phyloP scores from a whole-genome alignment of 2,888 invertebrate genomes.

The Ectemnius cavifrons region DNA sequence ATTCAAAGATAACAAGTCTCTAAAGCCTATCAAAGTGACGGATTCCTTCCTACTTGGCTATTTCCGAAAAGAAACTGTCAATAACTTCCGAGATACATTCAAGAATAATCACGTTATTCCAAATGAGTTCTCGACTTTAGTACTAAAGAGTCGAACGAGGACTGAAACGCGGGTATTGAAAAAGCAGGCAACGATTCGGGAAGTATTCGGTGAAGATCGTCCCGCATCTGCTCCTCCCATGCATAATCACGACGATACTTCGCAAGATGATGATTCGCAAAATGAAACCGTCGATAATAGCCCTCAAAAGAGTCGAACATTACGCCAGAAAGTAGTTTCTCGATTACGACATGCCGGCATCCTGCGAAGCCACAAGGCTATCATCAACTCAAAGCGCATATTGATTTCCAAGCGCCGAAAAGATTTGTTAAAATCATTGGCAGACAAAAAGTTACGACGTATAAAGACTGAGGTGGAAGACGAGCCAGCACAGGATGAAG shows the following conservation, averaged over 20 bases:
- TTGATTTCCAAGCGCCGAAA: slow-evolving; percentile 69
- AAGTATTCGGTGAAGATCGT: slow-evolving; percentile 89
- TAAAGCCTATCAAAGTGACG: slow-evolving; percentile 69
- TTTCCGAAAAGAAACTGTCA: slow-evolving; percentile 85
- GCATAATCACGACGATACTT: slow-evolving; percentile 79
- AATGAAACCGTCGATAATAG: slow-evolving; percentile 65
- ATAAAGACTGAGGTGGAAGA: slow-evolving; percentile 68
- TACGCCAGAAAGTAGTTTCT: slow-evolving; percentile 71
- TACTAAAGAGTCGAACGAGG: slow-evolving; percentile 86
- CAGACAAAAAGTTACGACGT: slow-evolving; percentile 67
- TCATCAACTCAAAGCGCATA: slow-evolving; percentile 73
- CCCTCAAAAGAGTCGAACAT: slow-evolving; percentile 51
- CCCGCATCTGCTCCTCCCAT: slow-evolving; percentile 90
- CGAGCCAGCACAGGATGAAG: slow-evolving; percentile 66
- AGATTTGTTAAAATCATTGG: slow-evolving; percentile 70
- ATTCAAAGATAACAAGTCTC: slow-evolving; percentile 63
- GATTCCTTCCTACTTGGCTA: slow-evolving; percentile 82
- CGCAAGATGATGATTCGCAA: slow-evolving; percentile 74
- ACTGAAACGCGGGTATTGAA: slow-evolving; percentile 86
- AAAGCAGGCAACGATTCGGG: slow-evolving; percentile 88
- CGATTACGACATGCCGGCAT: slow-evolving; percentile 74
- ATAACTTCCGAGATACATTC: slow-evolving; percentile 84
- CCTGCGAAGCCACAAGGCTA: slow-evolving; percentile 74
- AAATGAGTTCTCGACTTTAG: slow-evolving; percentile 84
- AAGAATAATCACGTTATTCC: slow-evolving; percentile 82